phyloP scores from a whole-genome alignment of 1,140 invertebrate species.

The Drosophila elegans region DNA sequence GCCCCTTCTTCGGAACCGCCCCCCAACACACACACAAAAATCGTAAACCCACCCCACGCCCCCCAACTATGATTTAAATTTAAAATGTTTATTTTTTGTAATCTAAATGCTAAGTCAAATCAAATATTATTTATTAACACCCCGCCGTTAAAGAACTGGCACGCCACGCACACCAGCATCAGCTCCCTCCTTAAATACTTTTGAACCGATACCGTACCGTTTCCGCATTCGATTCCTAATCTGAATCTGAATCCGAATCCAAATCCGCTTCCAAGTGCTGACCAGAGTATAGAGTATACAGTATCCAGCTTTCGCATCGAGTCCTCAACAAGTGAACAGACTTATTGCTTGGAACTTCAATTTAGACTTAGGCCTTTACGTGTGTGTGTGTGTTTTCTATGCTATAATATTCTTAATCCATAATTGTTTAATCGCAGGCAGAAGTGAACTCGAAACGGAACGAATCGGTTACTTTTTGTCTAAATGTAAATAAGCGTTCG shows the following conservation, averaged over 20 bases:
- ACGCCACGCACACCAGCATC: conserved; percentile 2
- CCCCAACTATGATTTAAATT: conserved; percentile 11
- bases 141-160: background rate
- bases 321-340: conserved; percentile 1
- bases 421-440: conserved; percentile 35
- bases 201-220: background rate
- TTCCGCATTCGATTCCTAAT: background rate
- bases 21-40: background rate
- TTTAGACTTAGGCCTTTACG: conserved; percentile 38
- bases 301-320: conserved; percentile 4
- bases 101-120: conserved; percentile 44
- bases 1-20: background rate
- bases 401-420: conserved; percentile 42
- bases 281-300: background rate
- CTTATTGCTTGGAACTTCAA: conserved; percentile 37
- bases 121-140: conserved; percentile 49
- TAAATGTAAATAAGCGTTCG: conserved; percentile 58
- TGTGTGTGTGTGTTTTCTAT: conserved; percentile 31
- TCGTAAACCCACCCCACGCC: no score
- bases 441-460: conserved; percentile 9
- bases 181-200: background rate
- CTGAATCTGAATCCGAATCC: background rate
- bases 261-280: background rate
- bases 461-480: conserved; percentile 33
- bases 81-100: conserved; percentile 16